Conservation (phyloP, 2,797 vertebrate genomes). For the Brachyalestes nurse region DNA sequence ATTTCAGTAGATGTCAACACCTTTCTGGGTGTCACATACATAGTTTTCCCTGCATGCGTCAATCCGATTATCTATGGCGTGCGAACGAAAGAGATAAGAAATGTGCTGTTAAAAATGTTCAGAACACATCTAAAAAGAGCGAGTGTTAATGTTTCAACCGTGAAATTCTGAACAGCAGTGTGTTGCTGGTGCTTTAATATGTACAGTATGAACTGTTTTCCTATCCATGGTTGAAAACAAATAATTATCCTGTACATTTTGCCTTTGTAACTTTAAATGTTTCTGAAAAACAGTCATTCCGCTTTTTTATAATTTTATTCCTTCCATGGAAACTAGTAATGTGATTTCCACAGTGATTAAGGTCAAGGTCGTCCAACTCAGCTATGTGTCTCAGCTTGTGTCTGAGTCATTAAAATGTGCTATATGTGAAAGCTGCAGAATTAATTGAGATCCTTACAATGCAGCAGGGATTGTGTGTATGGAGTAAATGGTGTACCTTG, state of each 20-base stretch:
- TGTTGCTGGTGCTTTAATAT: background rate
- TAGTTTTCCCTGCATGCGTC: constrained; percentile 73
- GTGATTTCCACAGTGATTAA: background rate
- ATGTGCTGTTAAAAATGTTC: constrained; percentile 62
- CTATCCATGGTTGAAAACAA: background rate
- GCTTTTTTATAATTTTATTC: background rate
- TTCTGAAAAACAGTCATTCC: background rate
- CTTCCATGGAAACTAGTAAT: background rate
- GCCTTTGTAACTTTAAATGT: background rate
- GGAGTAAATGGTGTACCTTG: background rate
- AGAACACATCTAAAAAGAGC: constrained; percentile 45
- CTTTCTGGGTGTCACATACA: constrained; percentile 75
- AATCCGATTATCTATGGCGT: constrained; percentile 81
- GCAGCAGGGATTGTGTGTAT: background rate
- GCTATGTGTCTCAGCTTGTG: background rate
- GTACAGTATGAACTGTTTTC: background rate
- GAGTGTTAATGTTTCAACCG: constrained; percentile 48
- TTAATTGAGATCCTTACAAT: background rate
- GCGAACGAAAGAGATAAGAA: constrained; percentile 74
- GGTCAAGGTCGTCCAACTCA: background rate
- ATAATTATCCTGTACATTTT: background rate
- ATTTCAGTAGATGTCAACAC: constrained; percentile 71
- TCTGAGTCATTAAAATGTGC: background rate
- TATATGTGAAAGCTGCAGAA: background rate
- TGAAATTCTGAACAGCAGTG: constrained; percentile 32